phyloP scores from a whole-genome alignment of 2,113 vertebrate genomes.

The Scytalopus superciliaris region DNA sequence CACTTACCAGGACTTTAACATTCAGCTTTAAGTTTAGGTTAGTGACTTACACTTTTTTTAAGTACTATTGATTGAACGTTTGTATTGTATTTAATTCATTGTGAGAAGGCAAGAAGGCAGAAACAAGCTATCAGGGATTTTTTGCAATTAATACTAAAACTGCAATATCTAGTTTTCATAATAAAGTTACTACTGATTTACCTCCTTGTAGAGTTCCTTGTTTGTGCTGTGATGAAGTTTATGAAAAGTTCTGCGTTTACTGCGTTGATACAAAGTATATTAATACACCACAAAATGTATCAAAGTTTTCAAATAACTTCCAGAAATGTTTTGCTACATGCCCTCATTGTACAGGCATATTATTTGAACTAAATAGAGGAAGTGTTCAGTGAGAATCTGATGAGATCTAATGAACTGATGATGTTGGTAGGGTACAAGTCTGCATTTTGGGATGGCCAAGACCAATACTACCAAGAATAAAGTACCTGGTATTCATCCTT shows the following conservation, averaged over 20 bases:
- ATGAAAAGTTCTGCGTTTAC: neutral
- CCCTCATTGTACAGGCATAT: neutral
- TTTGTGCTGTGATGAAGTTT: neutral
- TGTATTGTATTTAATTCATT: neutral
- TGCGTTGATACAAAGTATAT: neutral
- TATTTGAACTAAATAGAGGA: neutral
- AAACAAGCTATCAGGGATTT: neutral
- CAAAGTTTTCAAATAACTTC: neutral
- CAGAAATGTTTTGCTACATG: neutral
- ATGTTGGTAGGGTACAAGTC: neutral
- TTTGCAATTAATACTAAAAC: neutral
- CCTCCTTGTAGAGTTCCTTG: neutral
- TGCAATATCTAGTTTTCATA: neutral
- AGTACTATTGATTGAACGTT: neutral
- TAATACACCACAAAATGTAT: neutral
- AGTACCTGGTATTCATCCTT: neutral
- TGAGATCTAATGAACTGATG: neutral
- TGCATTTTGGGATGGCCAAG: neutral
- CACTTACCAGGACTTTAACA: neutral
- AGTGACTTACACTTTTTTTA: neutral
- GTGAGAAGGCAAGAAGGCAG: neutral
- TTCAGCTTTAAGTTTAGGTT: neutral
- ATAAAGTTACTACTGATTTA: slow-evolving; percentile 39
- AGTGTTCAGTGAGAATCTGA: neutral
- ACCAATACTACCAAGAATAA: neutral